These are phyloP conservation scores for pig (Sus scrofa) DNA, from an alignment of 2,113 vertebrate species.

Conservation along the genomic window T2T-Sscrofa CM000830.6:102315501-102316000, in stretches of 20 bases:
- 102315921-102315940: neutral
- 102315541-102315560: too few species aligned
- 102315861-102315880: neutral
- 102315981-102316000: neutral
- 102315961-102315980: neutral
- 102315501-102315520: too few species aligned
- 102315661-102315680: slow-evolving; percentile 1
- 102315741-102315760: too few species aligned
- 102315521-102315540: too few species aligned
- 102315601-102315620: neutral
- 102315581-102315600: slow-evolving; percentile 34
- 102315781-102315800: neutral
- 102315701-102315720: neutral
- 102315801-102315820: neutral
- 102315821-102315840: slow-evolving; percentile 32
- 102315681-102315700: neutral
- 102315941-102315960: neutral
- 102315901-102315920: neutral
- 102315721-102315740: neutral
- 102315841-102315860: neutral
- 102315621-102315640: slow-evolving; percentile 36
- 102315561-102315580: neutral
- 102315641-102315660: neutral
- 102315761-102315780: slow-evolving; percentile 29
- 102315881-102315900: neutral